A percentile compares a stretch with the other conserved stretches of the same genome.
Conservation (phyloP, 92 coral and sea anemone species). For the Zoanthus sansibaricus region DNA sequence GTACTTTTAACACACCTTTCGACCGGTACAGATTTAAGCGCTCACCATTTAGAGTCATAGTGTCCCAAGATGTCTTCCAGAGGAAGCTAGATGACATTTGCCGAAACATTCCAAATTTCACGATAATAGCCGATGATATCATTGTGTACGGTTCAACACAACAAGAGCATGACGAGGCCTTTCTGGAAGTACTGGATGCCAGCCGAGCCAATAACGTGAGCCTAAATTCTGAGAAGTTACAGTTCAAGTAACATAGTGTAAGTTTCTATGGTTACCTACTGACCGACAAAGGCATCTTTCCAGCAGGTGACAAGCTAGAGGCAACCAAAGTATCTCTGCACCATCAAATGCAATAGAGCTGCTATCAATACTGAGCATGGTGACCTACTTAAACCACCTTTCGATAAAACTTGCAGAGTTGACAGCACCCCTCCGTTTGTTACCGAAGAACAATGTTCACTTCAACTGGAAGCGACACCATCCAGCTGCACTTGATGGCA, state of each 20-base stretch:
- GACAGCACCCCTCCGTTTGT: conserved; percentile 64
- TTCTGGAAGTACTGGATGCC: conserved; percentile 54
- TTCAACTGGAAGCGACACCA: background rate
- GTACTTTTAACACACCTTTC: conserved; percentile 66
- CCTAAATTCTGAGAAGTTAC: conserved; percentile 69
- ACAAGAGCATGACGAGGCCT: conserved; percentile 74
- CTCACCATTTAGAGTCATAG: conserved; percentile 68
- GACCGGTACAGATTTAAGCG: conserved; percentile 55
- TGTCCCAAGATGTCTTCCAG: conserved; percentile 69
- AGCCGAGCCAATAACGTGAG: conserved; percentile 63
- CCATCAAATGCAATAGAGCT: conserved; percentile 63
- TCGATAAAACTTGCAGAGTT: conserved; percentile 62
- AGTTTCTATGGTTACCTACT: conserved; percentile 66
- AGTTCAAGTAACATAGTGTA: conserved; percentile 64
- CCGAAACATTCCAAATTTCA: background rate
- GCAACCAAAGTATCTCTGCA: conserved; percentile 60
- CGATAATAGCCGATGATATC: conserved; percentile 44
- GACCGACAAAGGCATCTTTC: conserved; percentile 65
- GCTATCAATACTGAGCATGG: conserved; percentile 65
- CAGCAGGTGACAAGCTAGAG: conserved; percentile 64
- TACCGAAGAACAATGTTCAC: too few relatives aligned
- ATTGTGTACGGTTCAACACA: conserved; percentile 65
- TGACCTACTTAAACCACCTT: conserved; percentile 65
- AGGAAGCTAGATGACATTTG: conserved; percentile 67
- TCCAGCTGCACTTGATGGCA: background rate